Conservation (phyloP, 2,888 invertebrate species). For the Melanostoma scalare region DNA sequence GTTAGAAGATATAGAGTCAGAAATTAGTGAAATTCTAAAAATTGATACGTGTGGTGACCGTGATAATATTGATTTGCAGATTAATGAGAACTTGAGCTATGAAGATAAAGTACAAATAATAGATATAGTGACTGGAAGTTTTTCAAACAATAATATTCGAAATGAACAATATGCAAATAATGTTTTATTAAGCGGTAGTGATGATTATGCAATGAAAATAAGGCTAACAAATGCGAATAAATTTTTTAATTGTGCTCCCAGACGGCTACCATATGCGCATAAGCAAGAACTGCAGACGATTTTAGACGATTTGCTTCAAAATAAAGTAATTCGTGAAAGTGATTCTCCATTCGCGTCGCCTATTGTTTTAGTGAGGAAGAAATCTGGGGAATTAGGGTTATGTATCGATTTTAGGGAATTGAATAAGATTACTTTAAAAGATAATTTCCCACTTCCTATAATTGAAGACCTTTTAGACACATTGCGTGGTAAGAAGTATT, state of each 20-base stretch:
- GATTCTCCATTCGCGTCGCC: neutral
- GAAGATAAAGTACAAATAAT: neutral
- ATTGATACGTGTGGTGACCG: constrained; percentile 7
- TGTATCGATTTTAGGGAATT: constrained; percentile 10
- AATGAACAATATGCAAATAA: neutral
- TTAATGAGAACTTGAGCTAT: constrained; percentile 18
- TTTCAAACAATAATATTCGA: neutral
- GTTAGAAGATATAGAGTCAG: neutral
- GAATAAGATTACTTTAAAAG: constrained; percentile 11
- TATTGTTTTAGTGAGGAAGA: constrained; percentile 16
- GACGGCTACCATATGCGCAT: constrained; percentile 15
- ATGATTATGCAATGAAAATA: constrained; percentile 18
- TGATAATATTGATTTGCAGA: neutral
- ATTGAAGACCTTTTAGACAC: no score
- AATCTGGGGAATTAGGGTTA: constrained; percentile 17
- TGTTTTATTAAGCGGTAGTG: neutral
- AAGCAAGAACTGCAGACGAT: constrained; percentile 23
- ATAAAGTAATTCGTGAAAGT: constrained; percentile 26
- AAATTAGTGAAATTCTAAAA: constrained; percentile 5
- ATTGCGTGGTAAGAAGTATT: neutral
- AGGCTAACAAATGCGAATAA: constrained; percentile 3
- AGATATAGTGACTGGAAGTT: neutral
- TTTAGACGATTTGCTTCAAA: constrained; percentile 3
- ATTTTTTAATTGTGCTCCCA: constrained; percentile 21
- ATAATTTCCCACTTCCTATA: constrained; percentile 21